A percentile compares a stretch with the other conserved stretches of the same genome.
phyloP scores from a whole-genome alignment of 2,113 vertebrate species.

The Dipodomys ordii region DNA sequence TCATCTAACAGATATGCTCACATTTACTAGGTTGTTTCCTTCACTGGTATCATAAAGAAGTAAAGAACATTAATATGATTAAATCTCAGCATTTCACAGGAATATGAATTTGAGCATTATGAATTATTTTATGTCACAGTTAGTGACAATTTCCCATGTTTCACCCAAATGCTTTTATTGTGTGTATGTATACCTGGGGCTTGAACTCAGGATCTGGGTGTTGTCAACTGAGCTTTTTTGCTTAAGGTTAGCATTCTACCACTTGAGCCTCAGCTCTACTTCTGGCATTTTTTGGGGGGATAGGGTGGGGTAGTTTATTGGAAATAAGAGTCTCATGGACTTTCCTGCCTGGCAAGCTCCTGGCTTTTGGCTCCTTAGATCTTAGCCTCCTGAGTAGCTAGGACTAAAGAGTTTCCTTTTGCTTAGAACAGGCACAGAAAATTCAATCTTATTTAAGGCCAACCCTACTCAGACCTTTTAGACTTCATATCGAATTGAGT shows the following conservation, averaged over 20 bases:
- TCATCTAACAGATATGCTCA: not conserved
- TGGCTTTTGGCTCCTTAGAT: too few species aligned
- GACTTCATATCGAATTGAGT: not conserved
- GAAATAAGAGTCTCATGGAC: too few species aligned
- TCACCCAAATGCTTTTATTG: not conserved
- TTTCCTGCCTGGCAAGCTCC: too few species aligned
- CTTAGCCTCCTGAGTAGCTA: too few species aligned
- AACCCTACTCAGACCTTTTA: not conserved
- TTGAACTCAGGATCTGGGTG: too few species aligned
- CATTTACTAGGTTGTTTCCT: conserved; percentile 1
- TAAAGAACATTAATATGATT: not conserved
- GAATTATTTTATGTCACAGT: not conserved
- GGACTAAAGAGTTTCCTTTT: not conserved
- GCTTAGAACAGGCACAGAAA: not conserved
- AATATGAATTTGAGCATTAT: not conserved
- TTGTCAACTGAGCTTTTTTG: not conserved
- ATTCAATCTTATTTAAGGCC: not conserved
- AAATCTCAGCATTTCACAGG: not conserved
- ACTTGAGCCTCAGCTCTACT: too few species aligned
- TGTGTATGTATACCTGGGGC: too few species aligned
- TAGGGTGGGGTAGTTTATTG: too few species aligned
- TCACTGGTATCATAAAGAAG: not conserved
- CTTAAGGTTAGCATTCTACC: not conserved
- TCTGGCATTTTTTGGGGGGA: too few species aligned
- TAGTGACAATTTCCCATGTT: not conserved